A percentile compares a stretch with the other conserved stretches of the same genome.
Evolutionary conservation across 2,113 vertebrate species (phyloP).

Genomic region (Bambusicola thoracicus): DNA sequence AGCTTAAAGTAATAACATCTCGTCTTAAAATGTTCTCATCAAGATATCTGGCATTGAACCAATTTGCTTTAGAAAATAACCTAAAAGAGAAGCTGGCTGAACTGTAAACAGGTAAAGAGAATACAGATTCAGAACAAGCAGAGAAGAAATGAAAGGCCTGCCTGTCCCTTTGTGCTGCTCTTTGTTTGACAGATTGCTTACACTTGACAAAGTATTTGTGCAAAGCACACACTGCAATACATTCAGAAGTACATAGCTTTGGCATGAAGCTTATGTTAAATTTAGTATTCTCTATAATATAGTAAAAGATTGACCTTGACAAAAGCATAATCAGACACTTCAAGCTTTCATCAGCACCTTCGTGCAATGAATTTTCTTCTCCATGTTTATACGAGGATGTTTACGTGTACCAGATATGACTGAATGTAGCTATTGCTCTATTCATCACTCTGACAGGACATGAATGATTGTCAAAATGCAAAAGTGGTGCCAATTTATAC

Average conservation of each 20-base stretch:
- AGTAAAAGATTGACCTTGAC: conserved; percentile 3
- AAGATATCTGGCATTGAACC: conserved; percentile 30
- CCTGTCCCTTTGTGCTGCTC: not conserved
- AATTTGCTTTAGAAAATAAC: conserved; percentile 18
- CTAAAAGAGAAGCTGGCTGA: conserved; percentile 26
- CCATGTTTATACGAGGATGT: not conserved
- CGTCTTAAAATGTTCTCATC: not conserved
- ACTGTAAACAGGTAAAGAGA: conserved; percentile 14
- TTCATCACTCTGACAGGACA: not conserved
- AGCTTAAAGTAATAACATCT: conserved; percentile 14
- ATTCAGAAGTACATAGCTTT: not conserved
- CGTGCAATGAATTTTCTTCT: not conserved
- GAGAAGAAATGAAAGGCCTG: conserved; percentile 28
- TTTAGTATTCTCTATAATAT: not conserved
- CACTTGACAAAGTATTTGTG: not conserved
- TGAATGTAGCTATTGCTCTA: not conserved
- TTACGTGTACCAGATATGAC: not conserved
- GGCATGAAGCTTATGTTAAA: not conserved
- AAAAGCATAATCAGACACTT: not conserved
- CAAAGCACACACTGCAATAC: not conserved
- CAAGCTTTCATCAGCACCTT: not conserved
- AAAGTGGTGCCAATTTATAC: not conserved
- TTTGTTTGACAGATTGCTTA: conserved; percentile 32
- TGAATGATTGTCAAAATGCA: not conserved
- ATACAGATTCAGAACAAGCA: not conserved